Base-by-base conservation (phyloP, 1,140 invertebrate genomes). In the Monomorium pharaonis region DNA sequence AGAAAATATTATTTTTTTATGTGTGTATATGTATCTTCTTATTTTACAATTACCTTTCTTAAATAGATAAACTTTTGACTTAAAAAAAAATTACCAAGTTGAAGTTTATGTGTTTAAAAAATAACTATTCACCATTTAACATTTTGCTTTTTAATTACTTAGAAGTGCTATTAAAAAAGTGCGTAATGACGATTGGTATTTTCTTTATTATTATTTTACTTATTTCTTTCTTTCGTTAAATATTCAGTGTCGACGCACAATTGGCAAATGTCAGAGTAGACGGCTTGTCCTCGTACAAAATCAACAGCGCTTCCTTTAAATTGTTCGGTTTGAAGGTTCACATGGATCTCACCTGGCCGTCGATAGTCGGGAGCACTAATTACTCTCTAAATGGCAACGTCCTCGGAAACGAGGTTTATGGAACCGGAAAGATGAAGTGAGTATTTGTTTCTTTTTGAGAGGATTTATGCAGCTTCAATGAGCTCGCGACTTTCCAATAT, bases 271-370 rank as follows among this genome's bases (percentile, higher is more conserved):
- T 86, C 7, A 14, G 49, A 0, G 24, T 78, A 4, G 3, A 12
- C 5, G 60, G 76, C 12, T 56, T 88, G 10, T 51, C 88, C 24
- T 21, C 33, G 7, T 91, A 67, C 67, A 58, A 16, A 3, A 49
- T 87, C 21, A 49, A 84, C 7, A 18, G 56, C 0, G 58, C 67
- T 33, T 30, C 76, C 0, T 60, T 86, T 10, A 42, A 18, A 12
- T 0, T 90, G 2, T n/a, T 77, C 6, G 42, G 44, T n/a, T 0
- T 81, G 12, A 60, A 56, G 12, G 0, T 75, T 2, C 2, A 27
- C 0, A 2, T 76, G 12, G 37, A 54, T 12, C 56, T 90, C 1
- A 75, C 18, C 1, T 91, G 88, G 88, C 54, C 69, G 6, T 6
- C 14, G 0, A 54, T 91, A 33, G n/a, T 1, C 6, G 27, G 14